These are phyloP conservation scores for Melanotaenia pygmaea DNA, from an alignment of 2,797 vertebrate species.

Conservation along the genomic window DNA sequence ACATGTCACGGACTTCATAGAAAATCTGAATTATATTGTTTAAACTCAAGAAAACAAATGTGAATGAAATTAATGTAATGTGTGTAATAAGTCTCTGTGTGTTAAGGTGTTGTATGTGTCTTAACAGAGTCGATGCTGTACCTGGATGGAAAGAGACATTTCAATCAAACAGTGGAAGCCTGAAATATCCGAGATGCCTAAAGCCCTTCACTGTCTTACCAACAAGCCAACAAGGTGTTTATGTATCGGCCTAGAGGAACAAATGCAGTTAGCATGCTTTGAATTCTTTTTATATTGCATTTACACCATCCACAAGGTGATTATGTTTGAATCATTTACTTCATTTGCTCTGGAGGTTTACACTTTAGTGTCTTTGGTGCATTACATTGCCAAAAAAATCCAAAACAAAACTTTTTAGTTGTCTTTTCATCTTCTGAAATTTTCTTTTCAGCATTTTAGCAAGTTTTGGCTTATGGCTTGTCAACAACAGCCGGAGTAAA, in stretches of 20 bases:
- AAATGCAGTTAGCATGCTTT: neutral
- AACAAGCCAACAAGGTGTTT: neutral
- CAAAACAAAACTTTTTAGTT: neutral
- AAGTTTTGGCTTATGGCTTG: neutral
- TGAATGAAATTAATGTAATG: neutral
- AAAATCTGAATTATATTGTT: rapidly evolving
- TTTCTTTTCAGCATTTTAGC: no score
- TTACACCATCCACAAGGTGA: neutral
- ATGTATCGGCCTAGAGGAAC: neutral
- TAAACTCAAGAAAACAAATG: neutral
- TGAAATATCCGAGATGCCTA: slow-evolving; percentile 36
- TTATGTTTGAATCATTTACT: slow-evolving; percentile 4
- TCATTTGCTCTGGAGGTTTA: slow-evolving; percentile 9
- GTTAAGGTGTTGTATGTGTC: slow-evolving; percentile 33
- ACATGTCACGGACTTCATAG: neutral
- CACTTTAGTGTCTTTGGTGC: neutral
- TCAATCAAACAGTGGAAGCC: slow-evolving; percentile 78
- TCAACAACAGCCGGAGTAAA: neutral
- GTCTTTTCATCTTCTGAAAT: rapidly evolving
- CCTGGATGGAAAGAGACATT: slow-evolving; percentile 95
- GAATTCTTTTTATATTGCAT: neutral
- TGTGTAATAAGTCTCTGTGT: neutral
- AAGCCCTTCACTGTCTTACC: slow-evolving; percentile 13
- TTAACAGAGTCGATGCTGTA: slow-evolving; percentile 96
- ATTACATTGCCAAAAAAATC: neutral